phyloP scores from a whole-genome alignment of 2,888 invertebrate species.

The Drosophila testacea region DNA sequence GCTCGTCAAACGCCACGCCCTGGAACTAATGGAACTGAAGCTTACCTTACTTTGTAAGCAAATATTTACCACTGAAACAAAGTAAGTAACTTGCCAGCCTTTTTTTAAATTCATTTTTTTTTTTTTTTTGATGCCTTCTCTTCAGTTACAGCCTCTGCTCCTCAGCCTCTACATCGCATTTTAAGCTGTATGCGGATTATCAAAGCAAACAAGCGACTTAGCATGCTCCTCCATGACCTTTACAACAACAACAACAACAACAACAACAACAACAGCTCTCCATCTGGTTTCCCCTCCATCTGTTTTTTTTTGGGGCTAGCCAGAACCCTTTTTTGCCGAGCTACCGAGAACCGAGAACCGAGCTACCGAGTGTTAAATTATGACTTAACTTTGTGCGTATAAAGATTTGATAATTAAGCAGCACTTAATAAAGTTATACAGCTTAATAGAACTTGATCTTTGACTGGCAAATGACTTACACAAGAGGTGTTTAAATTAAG shows the following conservation, averaged over 20 bases:
- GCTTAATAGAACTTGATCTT: conserved; percentile 2
- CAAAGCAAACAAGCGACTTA: conserved; percentile 66
- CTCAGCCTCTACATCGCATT: conserved; percentile 16
- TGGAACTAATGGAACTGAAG: conserved; percentile 75
- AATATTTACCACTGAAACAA: conserved; percentile 75
- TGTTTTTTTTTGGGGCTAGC: background rate
- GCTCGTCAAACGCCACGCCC: conserved; percentile 37
- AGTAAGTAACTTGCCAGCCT: conserved; percentile 59
- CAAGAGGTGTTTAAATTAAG: background rate
- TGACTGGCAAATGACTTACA: background rate
- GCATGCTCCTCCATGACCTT: conserved; percentile 19
- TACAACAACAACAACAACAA: conserved; percentile 18
- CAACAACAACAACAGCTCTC: conserved; percentile 1
- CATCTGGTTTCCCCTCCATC: background rate
- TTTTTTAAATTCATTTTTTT: conserved; percentile 8
- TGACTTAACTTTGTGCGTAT: conserved; percentile 13
- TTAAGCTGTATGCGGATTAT: conserved; percentile 78
- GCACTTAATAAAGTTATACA: conserved; percentile 17
- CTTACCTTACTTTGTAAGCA: conserved; percentile 78
- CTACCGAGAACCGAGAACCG: background rate
- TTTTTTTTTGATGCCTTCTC: background rate
- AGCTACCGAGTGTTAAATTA: conserved; percentile 20
- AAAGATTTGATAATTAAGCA: conserved; percentile 24
- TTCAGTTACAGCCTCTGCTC: background rate
- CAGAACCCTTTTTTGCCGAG: conserved; percentile 18